Evolutionary conservation across 2,113 vertebrate species (phyloP).

Genomic region (Origma solitaria): DNA sequence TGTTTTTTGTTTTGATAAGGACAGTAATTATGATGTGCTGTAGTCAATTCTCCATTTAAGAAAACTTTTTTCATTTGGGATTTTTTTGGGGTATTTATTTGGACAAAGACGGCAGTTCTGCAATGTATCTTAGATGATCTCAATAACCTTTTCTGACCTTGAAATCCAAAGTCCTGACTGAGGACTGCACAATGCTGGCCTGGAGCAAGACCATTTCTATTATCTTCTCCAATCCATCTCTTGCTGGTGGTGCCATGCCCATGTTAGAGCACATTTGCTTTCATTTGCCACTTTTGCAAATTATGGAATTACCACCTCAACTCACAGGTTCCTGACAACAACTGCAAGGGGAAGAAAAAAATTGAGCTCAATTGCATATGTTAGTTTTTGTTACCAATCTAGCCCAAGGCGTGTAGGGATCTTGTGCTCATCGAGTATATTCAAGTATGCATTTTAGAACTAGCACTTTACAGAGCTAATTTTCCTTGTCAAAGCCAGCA

Average conservation of each 20-base stretch:
- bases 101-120: neutral
- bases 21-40: neutral
- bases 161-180: neutral
- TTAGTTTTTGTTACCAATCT: neutral
- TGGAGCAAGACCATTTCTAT: neutral
- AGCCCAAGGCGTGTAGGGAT: neutral
- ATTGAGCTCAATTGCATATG: neutral
- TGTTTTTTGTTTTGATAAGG: neutral
- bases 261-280: neutral
- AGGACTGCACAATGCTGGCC: neutral
- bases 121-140: neutral
- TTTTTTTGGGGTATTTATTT: neutral
- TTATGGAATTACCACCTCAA: slow-evolving; percentile 7
- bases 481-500: slow-evolving; percentile 41
- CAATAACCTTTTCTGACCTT: neutral
- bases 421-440: neutral
- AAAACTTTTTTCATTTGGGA: neutral
- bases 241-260: neutral
- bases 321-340: slow-evolving; percentile 6
- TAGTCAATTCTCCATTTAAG: neutral
- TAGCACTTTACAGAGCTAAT: slow-evolving; percentile 24
- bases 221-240: neutral
- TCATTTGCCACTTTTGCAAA: neutral
- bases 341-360: neutral
- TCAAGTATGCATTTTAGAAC: slow-evolving; percentile 23